phyloP scores from a whole-genome alignment of 1,140 invertebrate species.

The Nasonia vitripennis region DNA sequence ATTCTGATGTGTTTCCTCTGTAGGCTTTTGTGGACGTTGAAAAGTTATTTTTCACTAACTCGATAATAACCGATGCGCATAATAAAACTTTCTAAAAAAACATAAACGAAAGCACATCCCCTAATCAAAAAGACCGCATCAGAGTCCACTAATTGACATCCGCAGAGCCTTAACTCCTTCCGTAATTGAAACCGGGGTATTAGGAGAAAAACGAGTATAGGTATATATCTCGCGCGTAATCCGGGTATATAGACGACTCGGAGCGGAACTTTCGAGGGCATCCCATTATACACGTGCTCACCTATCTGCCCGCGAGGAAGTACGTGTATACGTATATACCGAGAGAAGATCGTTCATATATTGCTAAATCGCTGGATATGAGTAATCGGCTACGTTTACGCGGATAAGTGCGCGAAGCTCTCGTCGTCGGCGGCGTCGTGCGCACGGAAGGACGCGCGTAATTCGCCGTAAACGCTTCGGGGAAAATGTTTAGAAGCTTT shows the following conservation, averaged over 20 bases:
- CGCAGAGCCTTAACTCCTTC: neutral
- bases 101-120: neutral
- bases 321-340: no score
- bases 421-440: neutral
- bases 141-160: neutral
- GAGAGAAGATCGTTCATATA: neutral
- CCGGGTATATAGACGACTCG: neutral
- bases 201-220: neutral
- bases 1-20: constrained; percentile 2
- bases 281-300: neutral
- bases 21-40: neutral
- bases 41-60: neutral
- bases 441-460: neutral
- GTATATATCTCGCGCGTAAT: neutral
- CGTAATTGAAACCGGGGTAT: neutral
- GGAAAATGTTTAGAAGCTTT: neutral
- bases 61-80: neutral
- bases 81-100: neutral
- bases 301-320: neutral
- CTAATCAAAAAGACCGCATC: neutral
- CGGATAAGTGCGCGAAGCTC: neutral
- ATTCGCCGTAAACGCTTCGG: neutral
- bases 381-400: constrained; percentile 21
- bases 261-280: constrained; percentile 13
- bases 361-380: constrained; percentile 12